phyloP scores from a whole-genome alignment of 2,113 vertebrate species.

The Zonotrichia leucophrys region DNA sequence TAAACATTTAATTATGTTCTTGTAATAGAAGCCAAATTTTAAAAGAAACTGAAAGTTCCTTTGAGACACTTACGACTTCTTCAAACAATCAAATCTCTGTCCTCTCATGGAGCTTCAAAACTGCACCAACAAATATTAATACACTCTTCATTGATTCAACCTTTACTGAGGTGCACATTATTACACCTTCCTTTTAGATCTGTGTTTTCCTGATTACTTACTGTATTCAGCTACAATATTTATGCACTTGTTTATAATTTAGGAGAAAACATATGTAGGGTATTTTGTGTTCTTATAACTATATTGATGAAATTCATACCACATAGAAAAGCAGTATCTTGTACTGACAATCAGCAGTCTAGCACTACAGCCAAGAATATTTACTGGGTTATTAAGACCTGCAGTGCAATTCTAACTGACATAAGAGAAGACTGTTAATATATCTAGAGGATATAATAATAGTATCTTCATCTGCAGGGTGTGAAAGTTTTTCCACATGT shows the following conservation, averaged over 20 bases:
- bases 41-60: background rate
- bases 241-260: background rate
- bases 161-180: background rate
- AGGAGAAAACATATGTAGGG: background rate
- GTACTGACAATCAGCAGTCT: background rate
- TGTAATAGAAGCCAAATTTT: background rate
- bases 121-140: background rate
- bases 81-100: background rate
- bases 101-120: background rate
- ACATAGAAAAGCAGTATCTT: background rate
- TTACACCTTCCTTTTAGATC: background rate
- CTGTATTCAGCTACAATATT: background rate
- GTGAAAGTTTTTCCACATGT: background rate
- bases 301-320: background rate
- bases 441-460: background rate
- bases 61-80: background rate
- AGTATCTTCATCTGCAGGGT: background rate
- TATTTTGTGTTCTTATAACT: background rate
- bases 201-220: background rate
- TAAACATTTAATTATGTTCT: background rate
- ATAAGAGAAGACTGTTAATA: background rate
- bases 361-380: background rate
- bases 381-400: background rate
- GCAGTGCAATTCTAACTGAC: background rate
- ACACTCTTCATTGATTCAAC: background rate